These are phyloP conservation scores for Sinohyriopsis cumingii DNA, from an alignment of 2,888 invertebrate species.

Conservation along the genomic window DNA sequence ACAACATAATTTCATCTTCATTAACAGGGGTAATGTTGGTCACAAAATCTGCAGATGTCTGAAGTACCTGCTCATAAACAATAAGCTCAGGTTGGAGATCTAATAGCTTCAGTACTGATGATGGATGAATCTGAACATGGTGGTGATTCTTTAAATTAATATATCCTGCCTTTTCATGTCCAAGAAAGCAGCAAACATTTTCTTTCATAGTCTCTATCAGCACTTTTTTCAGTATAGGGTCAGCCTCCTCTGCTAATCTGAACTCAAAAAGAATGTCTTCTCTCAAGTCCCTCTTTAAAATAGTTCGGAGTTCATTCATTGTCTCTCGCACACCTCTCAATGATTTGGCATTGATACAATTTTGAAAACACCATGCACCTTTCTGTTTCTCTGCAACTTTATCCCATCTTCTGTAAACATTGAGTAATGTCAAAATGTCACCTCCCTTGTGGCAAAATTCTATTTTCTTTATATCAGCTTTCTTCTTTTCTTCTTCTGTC, in stretches of 20 bases:
- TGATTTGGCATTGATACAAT: no score
- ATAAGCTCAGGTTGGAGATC: conserved; percentile 42
- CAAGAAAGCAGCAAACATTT: conserved; percentile 57
- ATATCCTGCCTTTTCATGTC: conserved; percentile 60
- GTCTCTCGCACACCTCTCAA: no score
- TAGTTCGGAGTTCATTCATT: no score
- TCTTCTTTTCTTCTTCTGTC: conserved; percentile 44
- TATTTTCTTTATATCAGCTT: conserved; percentile 47
- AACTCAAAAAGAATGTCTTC: conserved; percentile 36
- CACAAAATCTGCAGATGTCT: conserved; percentile 57
- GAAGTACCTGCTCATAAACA: no score
- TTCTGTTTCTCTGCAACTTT: no score
- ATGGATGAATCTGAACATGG: conserved; percentile 60
- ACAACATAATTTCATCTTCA: conserved; percentile 43
- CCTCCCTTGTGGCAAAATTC: conserved; percentile 52
- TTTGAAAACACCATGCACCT: no score
- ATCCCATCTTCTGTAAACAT: no score
- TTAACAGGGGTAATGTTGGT: conserved; percentile 56
- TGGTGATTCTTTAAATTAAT: conserved; percentile 36
- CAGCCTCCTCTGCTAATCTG: conserved; percentile 16
- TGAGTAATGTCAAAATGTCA: conserved; percentile 52
- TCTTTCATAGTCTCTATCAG: conserved; percentile 49
- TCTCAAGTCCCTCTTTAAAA: no score
- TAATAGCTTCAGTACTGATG: conserved; percentile 49
- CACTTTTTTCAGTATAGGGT: conserved; percentile 39